These are phyloP conservation scores for Circaetus gallicus DNA, from an alignment of 2,113 vertebrate genomes.

Conservation along the genomic window DNA sequence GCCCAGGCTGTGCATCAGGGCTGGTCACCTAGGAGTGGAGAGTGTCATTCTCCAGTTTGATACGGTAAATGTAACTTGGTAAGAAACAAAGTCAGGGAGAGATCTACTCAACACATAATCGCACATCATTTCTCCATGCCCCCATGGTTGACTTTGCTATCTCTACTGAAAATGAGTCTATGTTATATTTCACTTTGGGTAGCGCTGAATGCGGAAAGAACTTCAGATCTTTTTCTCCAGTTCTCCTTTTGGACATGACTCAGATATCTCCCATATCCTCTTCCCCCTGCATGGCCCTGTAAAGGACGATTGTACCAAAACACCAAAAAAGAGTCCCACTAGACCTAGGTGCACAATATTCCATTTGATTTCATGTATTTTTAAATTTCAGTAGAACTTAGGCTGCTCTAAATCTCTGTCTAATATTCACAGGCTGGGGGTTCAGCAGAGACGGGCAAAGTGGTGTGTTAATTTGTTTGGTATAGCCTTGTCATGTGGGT, in stretches of 20 bases:
- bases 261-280: background rate
- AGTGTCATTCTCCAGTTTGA: background rate
- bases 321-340: background rate
- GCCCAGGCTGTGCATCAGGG: background rate
- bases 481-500: slow-evolving; percentile 57
- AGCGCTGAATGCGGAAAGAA: background rate
- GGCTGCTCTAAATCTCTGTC: background rate
- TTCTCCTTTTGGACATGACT: background rate
- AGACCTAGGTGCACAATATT: background rate
- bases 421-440: background rate
- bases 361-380: background rate
- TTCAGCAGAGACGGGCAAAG: background rate
- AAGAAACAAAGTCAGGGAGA: background rate
- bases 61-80: background rate
- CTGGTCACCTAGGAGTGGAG: background rate
- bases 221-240: background rate
- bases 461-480: slow-evolving; percentile 2
- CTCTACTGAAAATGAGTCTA: background rate
- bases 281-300: background rate
- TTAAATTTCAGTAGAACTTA: background rate
- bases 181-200: background rate
- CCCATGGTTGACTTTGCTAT: background rate
- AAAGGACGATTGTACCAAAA: background rate
- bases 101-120: background rate
- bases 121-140: accelerated